Evolutionary conservation across 1,140 invertebrate species (phyloP).

Genomic region (Gryllus bimaculatus): DNA sequence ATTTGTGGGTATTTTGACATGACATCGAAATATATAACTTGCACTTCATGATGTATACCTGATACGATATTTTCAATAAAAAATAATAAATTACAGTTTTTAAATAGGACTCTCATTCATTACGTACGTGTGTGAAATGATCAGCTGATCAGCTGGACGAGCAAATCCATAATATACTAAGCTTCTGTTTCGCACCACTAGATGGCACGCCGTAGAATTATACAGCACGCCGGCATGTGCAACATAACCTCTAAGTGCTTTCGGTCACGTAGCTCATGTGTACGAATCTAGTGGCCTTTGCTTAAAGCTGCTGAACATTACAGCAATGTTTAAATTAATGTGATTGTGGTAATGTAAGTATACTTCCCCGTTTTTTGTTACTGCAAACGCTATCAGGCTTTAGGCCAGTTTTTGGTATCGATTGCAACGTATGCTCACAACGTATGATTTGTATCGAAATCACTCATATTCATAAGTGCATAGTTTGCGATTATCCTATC

Average conservation of each 20-base stretch:
- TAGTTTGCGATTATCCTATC: not conserved
- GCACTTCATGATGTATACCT: not conserved
- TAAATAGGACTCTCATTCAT: not conserved
- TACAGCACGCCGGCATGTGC: not conserved
- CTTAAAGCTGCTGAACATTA: too few relatives aligned
- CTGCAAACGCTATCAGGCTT: too few relatives aligned
- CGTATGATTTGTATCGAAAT: too few relatives aligned
- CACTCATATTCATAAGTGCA: too few relatives aligned
- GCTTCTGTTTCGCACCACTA: not conserved
- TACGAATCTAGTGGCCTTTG: too few relatives aligned
- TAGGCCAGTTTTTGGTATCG: too few relatives aligned
- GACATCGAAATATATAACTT: not conserved
- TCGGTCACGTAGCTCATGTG: not conserved
- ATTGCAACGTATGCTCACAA: too few relatives aligned
- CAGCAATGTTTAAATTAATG: too few relatives aligned
- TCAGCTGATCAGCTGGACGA: constrained; percentile 10
- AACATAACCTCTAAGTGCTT: not conserved
- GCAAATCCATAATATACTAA: constrained; percentile 11
- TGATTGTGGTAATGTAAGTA: too few relatives aligned
- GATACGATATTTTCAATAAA: not conserved
- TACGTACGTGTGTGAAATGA: not conserved
- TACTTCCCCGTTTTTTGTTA: too few relatives aligned
- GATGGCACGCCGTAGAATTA: constrained; percentile 8
- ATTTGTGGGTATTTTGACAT: not conserved
- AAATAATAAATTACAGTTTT: not conserved